A percentile compares a stretch with the other conserved stretches of the same genome.
phyloP scores from a whole-genome alignment of 2,888 invertebrate species.

The Mycalesis mineus region DNA sequence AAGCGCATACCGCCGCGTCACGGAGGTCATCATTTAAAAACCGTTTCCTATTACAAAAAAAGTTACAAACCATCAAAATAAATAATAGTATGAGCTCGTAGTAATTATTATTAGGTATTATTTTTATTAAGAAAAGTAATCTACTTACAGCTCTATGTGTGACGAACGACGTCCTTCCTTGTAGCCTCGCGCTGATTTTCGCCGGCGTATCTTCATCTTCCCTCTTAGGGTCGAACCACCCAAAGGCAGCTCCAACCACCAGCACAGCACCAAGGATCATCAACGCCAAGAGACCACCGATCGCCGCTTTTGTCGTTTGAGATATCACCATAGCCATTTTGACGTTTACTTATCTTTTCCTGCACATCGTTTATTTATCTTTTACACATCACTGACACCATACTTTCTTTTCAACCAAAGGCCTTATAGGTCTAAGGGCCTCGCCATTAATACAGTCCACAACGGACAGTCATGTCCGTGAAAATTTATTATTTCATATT shows the following conservation, averaged over 20 bases:
- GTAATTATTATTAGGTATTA: no score
- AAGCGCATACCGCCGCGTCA: no score
- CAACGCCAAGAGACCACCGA: conserved; percentile 65
- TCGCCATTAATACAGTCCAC: neutral
- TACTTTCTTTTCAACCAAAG: neutral
- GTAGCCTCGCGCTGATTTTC: conserved; percentile 66
- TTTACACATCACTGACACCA: conserved; percentile 24
- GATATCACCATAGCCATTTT: conserved; percentile 76
- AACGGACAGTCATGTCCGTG: neutral
- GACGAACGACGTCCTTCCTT: conserved; percentile 68
- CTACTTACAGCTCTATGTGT: conserved; percentile 71
- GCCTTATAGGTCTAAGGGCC: neutral
- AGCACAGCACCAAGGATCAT: conserved; percentile 70
- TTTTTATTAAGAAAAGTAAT: neutral
- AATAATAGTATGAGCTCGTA: no score
- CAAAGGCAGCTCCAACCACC: conserved; percentile 68
- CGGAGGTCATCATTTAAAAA: no score
- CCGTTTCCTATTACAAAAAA: no score
- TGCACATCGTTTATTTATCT: conserved; percentile 35
- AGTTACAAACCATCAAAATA: no score
- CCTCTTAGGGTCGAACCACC: conserved; percentile 68
- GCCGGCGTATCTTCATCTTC: conserved; percentile 71
- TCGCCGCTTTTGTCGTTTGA: conserved; percentile 70
- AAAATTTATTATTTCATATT: no score
- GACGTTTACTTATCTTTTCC: conserved; percentile 53